Evolutionary conservation across 2,888 invertebrate genomes (phyloP), one percentile per base, ranked within the genome.

Genomic region (Branchipolynoe longqiensis): DNA sequence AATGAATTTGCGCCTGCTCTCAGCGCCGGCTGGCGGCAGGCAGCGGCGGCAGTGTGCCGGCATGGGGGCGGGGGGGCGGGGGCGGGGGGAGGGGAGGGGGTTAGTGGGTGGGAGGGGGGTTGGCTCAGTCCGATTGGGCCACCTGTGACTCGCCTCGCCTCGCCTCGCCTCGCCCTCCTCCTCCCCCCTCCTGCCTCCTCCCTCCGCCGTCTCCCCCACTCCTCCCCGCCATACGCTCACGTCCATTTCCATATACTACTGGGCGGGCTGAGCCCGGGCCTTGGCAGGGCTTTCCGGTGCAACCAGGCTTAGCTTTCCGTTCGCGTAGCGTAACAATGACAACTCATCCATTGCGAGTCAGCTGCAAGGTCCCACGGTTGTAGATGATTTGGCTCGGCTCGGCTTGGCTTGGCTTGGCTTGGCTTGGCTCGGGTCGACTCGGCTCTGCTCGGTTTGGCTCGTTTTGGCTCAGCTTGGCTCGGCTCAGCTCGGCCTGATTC

Each of bases 71-170:
- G 38, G 6, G 14, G 41, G 73, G 73, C 48, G 78, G 48, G 18
- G 28, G 41, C 78, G 3, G 2, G 3, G 25, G 64, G 64, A 2
- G n/a, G 14, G 73, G n/a, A n/a, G n/a, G 14, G 38, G 6, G 14
- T n/a, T 36, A 40, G n/a, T 41, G 48, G 18, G 28, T 25, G 48
- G 3, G 2, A 1, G 25, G 64, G 64, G 4, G n/a, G 14, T 36
- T 3, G 41, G 54, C 78, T 31, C 28, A 78, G 78, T 48, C 78
- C 78, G 78, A 78, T 78, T 78, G 41, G 41, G 78, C 78, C 78
- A 78, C 78, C 78, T 78, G 78, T 78, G 78, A 41, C 78, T 78
- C 38, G 69, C n/a, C n/a, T n/a, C n/a, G n/a, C n/a, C n/a, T n/a
- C n/a, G n/a, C n/a, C n/a, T n/a, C n/a, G n/a, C n/a, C n/a, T n/a